These are phyloP conservation scores for Pseudeuparius sepicola DNA, from an alignment of 2,888 invertebrate species.

Conservation along the genomic window DNA sequence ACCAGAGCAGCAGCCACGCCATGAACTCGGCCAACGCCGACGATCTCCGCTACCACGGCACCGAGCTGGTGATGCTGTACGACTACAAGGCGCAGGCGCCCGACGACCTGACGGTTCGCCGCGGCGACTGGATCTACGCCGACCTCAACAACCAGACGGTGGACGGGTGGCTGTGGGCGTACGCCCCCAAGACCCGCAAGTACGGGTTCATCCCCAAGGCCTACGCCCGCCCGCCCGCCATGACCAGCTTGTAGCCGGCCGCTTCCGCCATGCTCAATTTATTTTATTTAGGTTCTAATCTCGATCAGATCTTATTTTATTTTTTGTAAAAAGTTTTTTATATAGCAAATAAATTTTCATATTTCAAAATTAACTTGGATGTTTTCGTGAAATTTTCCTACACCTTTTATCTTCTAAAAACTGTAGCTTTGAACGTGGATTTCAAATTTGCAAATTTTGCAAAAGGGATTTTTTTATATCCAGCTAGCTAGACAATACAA, in stretches of 20 bases:
- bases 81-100: slow-evolving; percentile 94
- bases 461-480: too few species aligned
- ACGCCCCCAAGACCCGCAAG: slow-evolving; percentile 83
- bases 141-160: slow-evolving; percentile 89
- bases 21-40: slow-evolving; percentile 38
- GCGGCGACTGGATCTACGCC: slow-evolving; percentile 94
- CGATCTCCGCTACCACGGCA: slow-evolving; percentile 74
- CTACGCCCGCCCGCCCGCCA: slow-evolving; percentile 85
- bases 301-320: too few species aligned
- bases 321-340: slow-evolving; percentile 27
- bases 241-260: slow-evolving; percentile 66
- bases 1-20: slow-evolving; percentile 31
- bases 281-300: too few species aligned
- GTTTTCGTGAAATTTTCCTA: too few species aligned
- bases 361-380: not conserved
- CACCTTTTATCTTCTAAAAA: too few species aligned
- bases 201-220: slow-evolving; percentile 95
- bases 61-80: slow-evolving; percentile 87
- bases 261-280: too few species aligned
- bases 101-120: slow-evolving; percentile 79
- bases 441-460: too few species aligned
- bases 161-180: slow-evolving; percentile 92
- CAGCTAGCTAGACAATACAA: too few species aligned
- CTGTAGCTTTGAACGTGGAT: too few species aligned
- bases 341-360: slow-evolving; percentile 23